These are phyloP conservation scores for Meiosimyza platycephala DNA, from an alignment of 2,888 invertebrate species.

Conservation along the genomic window DNA sequence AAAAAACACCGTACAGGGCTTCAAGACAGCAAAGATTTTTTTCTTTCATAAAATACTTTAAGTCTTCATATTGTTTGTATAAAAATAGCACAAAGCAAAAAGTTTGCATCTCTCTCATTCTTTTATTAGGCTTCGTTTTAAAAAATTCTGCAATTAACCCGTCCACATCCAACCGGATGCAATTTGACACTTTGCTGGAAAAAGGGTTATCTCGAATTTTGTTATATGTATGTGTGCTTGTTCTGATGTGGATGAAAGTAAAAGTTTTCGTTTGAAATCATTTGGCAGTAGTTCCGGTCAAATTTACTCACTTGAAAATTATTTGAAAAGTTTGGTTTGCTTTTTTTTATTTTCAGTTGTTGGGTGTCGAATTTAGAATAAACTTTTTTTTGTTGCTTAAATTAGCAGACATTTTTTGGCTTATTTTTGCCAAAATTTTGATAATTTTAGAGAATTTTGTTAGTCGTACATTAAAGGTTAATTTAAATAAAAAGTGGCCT, in stretches of 20 bases:
- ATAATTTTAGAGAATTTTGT: too few relatives aligned
- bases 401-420: too few relatives aligned
- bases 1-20: conserved; percentile 1
- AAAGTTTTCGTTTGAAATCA: conserved; percentile 26
- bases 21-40: neutral
- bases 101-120: neutral
- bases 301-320: conserved; percentile 26
- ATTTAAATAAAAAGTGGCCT: too few relatives aligned
- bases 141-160: conserved; percentile 6
- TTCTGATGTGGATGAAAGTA: conserved; percentile 17
- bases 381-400: neutral
- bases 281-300: conserved; percentile 30
- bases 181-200: neutral
- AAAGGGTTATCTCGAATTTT: neutral
- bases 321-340: conserved; percentile 10
- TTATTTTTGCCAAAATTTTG: too few relatives aligned
- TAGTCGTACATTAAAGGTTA: too few relatives aligned
- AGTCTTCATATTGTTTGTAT: neutral
- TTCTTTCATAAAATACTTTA: neutral
- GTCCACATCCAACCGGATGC: conserved; percentile 5
- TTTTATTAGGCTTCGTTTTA: neutral
- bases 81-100: conserved; percentile 2
- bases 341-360: neutral
- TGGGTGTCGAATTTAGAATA: conserved; percentile 9
- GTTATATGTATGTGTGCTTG: too few relatives aligned